These are phyloP conservation scores for Theretra japonica DNA, from an alignment of 2,888 invertebrate species.

Conservation along the genomic window DNA sequence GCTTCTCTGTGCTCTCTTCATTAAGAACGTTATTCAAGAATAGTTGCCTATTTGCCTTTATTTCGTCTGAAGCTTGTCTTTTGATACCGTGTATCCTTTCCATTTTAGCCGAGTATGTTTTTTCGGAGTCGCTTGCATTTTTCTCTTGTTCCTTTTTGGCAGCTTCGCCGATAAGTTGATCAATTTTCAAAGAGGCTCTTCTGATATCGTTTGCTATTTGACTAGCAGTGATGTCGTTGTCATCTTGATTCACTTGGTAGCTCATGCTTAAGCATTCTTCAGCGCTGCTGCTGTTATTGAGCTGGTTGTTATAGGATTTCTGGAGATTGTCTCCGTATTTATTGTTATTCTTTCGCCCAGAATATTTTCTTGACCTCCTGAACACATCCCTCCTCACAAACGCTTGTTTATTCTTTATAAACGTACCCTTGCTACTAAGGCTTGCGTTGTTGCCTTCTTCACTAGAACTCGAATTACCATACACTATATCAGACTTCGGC, in stretches of 20 bases:
- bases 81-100: conserved; percentile 85
- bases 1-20: conserved; percentile 75
- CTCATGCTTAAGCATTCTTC: conserved; percentile 79
- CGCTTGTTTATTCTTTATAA: conserved; percentile 85
- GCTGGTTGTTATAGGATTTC: conserved; percentile 68
- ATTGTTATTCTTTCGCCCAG: conserved; percentile 75
- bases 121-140: conserved; percentile 70
- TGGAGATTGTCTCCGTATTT: conserved; percentile 68
- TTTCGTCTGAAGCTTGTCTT: conserved; percentile 77
- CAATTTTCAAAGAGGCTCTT: conserved; percentile 84
- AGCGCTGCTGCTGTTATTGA: conserved; percentile 76
- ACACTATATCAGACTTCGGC: conserved; percentile 75
- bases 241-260: conserved; percentile 83
- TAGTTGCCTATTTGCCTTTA: conserved; percentile 75
- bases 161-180: conserved; percentile 79
- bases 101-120: conserved; percentile 83
- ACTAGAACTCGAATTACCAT: conserved; percentile 80
- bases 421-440: conserved; percentile 78
- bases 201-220: conserved; percentile 84
- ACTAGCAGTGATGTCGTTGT: conserved; percentile 82
- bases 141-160: conserved; percentile 67
- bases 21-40: conserved; percentile 76
- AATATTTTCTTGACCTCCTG: conserved; percentile 80
- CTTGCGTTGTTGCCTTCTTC: conserved; percentile 79
- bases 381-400: conserved; percentile 80